Percentiles rank a stretch among this genome's conserved stretches.
phyloP scores from a whole-genome alignment of 2,888 invertebrate genomes.

The Aradus depressus region DNA sequence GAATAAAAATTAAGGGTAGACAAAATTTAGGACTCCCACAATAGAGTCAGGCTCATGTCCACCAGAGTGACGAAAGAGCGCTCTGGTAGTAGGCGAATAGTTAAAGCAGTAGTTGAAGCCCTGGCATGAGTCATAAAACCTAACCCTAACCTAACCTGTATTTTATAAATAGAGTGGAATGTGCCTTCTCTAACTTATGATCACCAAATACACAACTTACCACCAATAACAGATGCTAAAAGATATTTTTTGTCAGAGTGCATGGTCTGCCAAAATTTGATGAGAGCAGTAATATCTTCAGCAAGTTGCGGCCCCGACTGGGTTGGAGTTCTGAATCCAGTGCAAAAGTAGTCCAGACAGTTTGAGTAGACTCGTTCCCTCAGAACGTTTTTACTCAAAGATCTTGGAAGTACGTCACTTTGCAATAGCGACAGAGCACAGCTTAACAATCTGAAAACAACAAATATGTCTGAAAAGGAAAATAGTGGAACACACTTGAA shows the following conservation, averaged over 20 bases:
- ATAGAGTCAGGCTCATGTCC: too few relatives aligned
- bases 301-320: constrained; percentile 64
- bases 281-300: constrained; percentile 78
- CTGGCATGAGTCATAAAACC: too few relatives aligned
- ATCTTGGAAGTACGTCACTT: constrained; percentile 72
- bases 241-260: constrained; percentile 88
- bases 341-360: constrained; percentile 91
- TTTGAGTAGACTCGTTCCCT: constrained; percentile 90
- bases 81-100: too few relatives aligned
- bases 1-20: too few relatives aligned
- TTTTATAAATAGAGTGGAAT: too few relatives aligned
- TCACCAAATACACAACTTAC: constrained; percentile 37
- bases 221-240: constrained; percentile 69
- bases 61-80: too few relatives aligned
- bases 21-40: too few relatives aligned
- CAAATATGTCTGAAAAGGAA: too few relatives aligned
- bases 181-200: too few relatives aligned
- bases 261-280: constrained; percentile 93
- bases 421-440: constrained; percentile 89
- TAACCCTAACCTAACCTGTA: too few relatives aligned
- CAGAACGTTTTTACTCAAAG: constrained; percentile 80
- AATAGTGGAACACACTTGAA: too few relatives aligned
- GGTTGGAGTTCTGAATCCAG: constrained; percentile 77
- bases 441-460: constrained; percentile 54
- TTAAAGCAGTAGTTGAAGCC: too few relatives aligned